Conservation (phyloP, 2,113 vertebrate genomes). For the Leptodactylus fuscus region DNA sequence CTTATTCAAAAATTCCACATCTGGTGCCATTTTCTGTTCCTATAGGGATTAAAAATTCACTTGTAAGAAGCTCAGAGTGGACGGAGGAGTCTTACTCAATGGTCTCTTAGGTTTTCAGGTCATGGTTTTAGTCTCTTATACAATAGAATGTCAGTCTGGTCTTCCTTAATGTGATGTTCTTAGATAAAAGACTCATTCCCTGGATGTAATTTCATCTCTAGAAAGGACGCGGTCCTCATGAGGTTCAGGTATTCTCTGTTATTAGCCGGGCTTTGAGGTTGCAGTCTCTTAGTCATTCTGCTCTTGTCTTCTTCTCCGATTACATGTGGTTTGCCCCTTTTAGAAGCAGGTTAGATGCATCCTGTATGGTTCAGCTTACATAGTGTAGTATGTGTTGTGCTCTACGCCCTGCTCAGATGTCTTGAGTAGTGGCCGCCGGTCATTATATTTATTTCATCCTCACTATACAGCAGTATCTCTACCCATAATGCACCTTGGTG, state of each 20-base stretch:
- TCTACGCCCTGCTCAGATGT: neutral
- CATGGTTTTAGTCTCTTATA: neutral
- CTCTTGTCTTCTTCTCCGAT: neutral
- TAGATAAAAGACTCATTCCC: neutral
- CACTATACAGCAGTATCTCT: too few species aligned
- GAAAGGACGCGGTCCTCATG: neutral
- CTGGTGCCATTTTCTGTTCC: too few species aligned
- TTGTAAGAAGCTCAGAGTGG: too few species aligned
- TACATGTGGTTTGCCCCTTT: neutral
- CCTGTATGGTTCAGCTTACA: neutral
- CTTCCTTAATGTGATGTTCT: neutral
- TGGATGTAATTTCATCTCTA: constrained; percentile 13
- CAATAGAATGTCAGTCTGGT: neutral
- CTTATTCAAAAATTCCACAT: too few species aligned
- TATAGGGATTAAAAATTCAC: too few species aligned
- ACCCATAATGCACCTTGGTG: neutral
- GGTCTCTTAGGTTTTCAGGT: neutral
- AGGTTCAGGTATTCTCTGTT: neutral
- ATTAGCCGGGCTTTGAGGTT: neutral
- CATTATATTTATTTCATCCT: neutral
- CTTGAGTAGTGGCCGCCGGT: neutral
- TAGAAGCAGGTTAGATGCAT: neutral
- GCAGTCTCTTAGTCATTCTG: neutral
- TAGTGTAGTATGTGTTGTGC: neutral
- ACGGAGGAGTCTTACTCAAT: neutral